Conservation (phyloP, 2,113 vertebrate genomes). For the Syngnathus floridae region DNA sequence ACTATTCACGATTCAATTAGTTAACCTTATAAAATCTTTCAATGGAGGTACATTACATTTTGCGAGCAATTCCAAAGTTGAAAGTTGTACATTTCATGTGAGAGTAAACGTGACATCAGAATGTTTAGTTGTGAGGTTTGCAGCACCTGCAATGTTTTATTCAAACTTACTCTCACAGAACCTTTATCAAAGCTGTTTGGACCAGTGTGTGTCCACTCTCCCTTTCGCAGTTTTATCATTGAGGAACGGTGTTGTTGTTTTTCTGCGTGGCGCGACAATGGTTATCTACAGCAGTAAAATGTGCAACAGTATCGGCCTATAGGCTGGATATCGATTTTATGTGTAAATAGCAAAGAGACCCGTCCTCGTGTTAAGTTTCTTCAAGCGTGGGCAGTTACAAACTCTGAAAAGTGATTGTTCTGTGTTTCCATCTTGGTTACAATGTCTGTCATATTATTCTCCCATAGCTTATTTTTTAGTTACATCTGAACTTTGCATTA, state of each 20-base stretch:
- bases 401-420: slow-evolving; percentile 40
- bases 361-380: slow-evolving; percentile 28
- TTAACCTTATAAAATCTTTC: too few relatives aligned
- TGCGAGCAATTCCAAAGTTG: slow-evolving; percentile 1
- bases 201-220: not conserved
- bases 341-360: slow-evolving; percentile 18
- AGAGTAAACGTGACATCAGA: slow-evolving; percentile 34
- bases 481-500: slow-evolving; percentile 36
- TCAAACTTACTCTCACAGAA: slow-evolving; percentile 21
- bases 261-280: slow-evolving; percentile 33
- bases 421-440: slow-evolving; percentile 34
- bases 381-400: slow-evolving; percentile 44
- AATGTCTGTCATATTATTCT: slow-evolving; percentile 34
- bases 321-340: slow-evolving; percentile 53
- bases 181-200: slow-evolving; percentile 15
- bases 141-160: slow-evolving; percentile 29
- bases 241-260: slow-evolving; percentile 2
- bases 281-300: slow-evolving; percentile 4
- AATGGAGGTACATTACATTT: not conserved
- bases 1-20: too few relatives aligned
- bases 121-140: slow-evolving; percentile 40
- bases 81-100: slow-evolving; percentile 25
- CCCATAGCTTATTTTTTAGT: slow-evolving; percentile 19
- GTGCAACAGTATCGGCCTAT: slow-evolving; percentile 30
- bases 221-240: not conserved